Evolutionary conservation across 2,113 vertebrate species (phyloP).

Genomic region (Plectropomus leopardus): DNA sequence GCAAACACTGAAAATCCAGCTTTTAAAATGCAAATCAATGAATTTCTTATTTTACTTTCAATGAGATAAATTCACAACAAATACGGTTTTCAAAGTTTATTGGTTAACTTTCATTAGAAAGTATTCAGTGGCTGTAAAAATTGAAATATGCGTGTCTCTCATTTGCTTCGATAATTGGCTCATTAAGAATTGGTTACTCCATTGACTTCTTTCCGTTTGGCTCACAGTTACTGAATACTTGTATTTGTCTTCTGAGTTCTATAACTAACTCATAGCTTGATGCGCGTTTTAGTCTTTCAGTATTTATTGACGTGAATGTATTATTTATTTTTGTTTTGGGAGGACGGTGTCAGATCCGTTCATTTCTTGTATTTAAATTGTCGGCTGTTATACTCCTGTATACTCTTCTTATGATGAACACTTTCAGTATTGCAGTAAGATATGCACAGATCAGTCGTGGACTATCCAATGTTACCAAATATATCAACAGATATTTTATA

Average conservation of each 20-base stretch:
- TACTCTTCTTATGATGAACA: slow-evolving; percentile 17
- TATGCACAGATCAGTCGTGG: background rate
- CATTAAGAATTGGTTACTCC: slow-evolving; percentile 3
- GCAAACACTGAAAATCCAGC: no score
- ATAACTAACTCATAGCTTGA: background rate
- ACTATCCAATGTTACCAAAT: slow-evolving; percentile 30
- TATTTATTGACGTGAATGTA: slow-evolving; percentile 50
- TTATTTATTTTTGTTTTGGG: slow-evolving; percentile 49
- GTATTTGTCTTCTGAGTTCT: slow-evolving; percentile 1
- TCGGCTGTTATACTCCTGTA: slow-evolving; percentile 21
- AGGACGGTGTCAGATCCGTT: slow-evolving; percentile 16
- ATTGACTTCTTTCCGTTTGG: background rate
- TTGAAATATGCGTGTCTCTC: no score
- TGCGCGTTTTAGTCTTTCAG: slow-evolving; percentile 20
- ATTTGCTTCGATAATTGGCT: background rate
- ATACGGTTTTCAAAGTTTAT: no score
- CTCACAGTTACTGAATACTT: slow-evolving; percentile 25
- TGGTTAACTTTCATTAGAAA: no score
- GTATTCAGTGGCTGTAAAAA: no score
- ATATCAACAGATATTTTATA: slow-evolving; percentile 14
- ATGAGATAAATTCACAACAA: no score
- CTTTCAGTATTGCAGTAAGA: slow-evolving; percentile 18
- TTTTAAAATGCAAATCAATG: no score
- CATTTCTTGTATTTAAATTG: background rate
- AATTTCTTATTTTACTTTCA: no score